phyloP scores from a whole-genome alignment of 2,888 invertebrate genomes.

The Clitarchus hookeri region DNA sequence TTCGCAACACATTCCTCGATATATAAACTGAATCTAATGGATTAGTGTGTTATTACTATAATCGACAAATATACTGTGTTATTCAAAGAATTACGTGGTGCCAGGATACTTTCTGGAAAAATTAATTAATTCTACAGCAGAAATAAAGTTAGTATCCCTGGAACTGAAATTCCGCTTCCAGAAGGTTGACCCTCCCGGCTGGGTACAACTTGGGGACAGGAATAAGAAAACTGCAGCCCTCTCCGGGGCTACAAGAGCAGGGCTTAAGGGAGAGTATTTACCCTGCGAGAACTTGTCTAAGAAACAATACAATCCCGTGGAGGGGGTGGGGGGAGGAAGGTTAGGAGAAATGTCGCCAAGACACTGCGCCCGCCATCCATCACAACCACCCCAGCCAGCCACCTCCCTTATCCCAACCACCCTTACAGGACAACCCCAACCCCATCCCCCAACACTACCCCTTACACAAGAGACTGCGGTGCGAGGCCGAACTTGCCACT shows the following conservation, averaged over 20 bases:
- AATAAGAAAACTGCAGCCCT: conserved; percentile 14
- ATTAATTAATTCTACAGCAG: too few species aligned
- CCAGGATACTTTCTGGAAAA: too few species aligned
- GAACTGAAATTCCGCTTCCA: too few species aligned
- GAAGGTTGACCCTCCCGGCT: background rate
- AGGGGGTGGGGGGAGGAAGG: background rate
- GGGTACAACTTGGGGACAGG: background rate
- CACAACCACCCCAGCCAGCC: background rate
- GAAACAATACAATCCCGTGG: conserved; percentile 21
- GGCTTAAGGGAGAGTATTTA: conserved; percentile 21
- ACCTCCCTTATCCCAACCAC: background rate
- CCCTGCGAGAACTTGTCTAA: conserved; percentile 21
- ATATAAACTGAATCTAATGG: too few species aligned
- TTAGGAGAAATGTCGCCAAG: conserved; percentile 21
- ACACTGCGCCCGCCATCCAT: conserved; percentile 23
- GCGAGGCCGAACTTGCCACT: conserved; percentile 14
- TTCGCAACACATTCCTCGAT: too few species aligned
- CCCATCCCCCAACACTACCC: background rate
- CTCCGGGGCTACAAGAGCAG: background rate
- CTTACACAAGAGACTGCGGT: background rate
- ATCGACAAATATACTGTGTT: too few species aligned
- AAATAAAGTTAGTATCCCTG: too few species aligned
- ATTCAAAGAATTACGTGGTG: too few species aligned
- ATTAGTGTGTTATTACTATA: too few species aligned
- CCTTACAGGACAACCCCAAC: conserved; percentile 11